Conservation (phyloP, 2,113 vertebrate species). For the Rhombomys opimus region DNA sequence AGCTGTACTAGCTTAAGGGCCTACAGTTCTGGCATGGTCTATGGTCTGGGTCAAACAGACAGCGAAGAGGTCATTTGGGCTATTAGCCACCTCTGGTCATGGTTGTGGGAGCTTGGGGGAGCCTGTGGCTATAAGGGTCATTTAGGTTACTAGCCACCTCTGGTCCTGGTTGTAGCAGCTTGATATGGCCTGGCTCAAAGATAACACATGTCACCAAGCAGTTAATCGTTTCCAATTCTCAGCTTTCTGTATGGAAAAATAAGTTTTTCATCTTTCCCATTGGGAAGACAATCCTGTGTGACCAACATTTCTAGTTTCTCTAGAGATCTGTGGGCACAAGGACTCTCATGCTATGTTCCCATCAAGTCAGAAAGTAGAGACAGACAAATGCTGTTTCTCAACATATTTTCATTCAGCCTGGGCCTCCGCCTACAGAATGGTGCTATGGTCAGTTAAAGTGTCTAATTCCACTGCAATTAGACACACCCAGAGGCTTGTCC, state of each 20-base stretch:
- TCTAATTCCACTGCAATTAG: not conserved
- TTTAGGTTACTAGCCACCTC: not conserved
- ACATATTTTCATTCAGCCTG: not conserved
- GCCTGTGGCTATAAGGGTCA: not conserved
- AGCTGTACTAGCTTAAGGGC: not conserved
- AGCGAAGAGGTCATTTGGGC: not conserved
- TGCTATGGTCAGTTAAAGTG: not conserved
- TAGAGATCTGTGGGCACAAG: not conserved
- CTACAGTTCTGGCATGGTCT: not conserved
- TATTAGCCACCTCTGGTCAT: not conserved
- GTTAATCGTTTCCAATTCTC: not conserved
- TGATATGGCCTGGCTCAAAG: not conserved
- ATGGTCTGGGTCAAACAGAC: not conserved
- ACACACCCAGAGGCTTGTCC: not conserved
- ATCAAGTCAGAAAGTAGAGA: not conserved
- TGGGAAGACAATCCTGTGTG: not conserved
- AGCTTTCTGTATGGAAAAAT: not conserved
- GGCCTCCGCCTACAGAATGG: accelerated
- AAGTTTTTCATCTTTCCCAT: not conserved
- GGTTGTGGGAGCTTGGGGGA: not conserved
- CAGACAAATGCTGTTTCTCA: too few relatives aligned
- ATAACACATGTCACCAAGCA: not conserved
- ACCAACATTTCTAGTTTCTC: not conserved
- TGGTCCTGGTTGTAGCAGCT: not conserved
- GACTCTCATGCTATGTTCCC: not conserved